Base-by-base conservation (phyloP, 2,113 vertebrate species). In the Stomatorhinus ivindoensis region DNA sequence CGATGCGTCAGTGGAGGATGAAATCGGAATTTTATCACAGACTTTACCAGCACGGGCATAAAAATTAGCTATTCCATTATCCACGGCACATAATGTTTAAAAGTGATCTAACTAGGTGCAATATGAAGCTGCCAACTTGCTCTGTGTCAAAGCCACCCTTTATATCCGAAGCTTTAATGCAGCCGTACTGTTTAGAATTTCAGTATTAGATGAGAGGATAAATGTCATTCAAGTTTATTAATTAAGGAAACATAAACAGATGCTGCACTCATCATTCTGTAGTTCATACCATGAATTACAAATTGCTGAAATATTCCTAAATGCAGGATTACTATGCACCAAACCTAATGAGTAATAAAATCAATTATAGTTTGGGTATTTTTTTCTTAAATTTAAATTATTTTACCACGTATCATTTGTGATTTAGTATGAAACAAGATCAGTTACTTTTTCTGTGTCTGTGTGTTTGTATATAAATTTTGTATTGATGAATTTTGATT, bases 1-100 rank as follows among this genome's bases (percentile, higher is more conserved):
- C 0, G 19, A 53, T 24, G 50, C 27, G 2, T 35, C 47, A 53
- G 48, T 55, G 85, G 85, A 55, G 50, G 47, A 55, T 53, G 27
- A 87, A 87, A 53, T 51, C 50, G 4, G 24, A 48, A 15, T 88
- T 73, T 88, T 46, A 88, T 69, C 55, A 69, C 87, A 73, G 44
- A 88, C 87, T 73, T 87, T 39, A 86, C 83, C 44, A 9, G 19
- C 85, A 55, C 6, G 3, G 48, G 85, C 10, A 47, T 39, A 58
- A 61, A 87, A 55, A 87, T 87, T 58, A 58, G 39, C 51, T 58
- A 87, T 87, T 3, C 53, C 2, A 3, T 27, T 88, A 50, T 50
- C n/a, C 5, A 10, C 19, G 44, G 21, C 24, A 88, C 6, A 27
- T 44, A n/a, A 73, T 88, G 58, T 39, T 39, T 35, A 87, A 39